Evolutionary conservation across 2,888 invertebrate genomes (phyloP).

Genomic region (Amphipoea lucens): DNA sequence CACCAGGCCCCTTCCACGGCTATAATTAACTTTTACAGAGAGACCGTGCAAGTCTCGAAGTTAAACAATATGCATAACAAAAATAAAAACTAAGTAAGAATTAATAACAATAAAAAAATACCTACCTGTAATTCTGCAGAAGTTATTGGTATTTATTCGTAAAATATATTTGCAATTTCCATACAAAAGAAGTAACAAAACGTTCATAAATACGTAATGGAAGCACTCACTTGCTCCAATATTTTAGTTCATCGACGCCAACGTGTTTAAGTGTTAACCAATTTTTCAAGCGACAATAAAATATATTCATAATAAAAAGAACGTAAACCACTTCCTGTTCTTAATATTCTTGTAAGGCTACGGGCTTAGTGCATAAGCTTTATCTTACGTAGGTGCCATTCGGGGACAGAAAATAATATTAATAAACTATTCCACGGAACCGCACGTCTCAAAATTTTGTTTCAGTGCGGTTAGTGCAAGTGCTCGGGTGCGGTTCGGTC

Average conservation of each 20-base stretch:
- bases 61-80: no score
- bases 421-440: background rate
- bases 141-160: conserved; percentile 2
- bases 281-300: conserved; percentile 56
- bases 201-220: conserved; percentile 43
- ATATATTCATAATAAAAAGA: conserved; percentile 60
- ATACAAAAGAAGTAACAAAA: conserved; percentile 32
- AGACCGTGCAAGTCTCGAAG: no score
- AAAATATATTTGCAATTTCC: conserved; percentile 30
- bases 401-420: background rate
- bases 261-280: conserved; percentile 52
- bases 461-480: background rate
- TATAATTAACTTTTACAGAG: no score
- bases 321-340: conserved; percentile 57
- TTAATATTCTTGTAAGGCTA: conserved; percentile 56
- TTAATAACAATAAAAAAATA: no score
- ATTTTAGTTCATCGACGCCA: conserved; percentile 23
- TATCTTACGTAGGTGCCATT: background rate
- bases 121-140: no score
- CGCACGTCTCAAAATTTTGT: background rate
- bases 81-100: no score
- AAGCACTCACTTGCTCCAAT: conserved; percentile 32
- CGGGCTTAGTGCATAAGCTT: conserved; percentile 16
- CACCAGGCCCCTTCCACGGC: no score
- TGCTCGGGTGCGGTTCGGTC: no score